These are phyloP conservation scores for Nomada lathburiana DNA, from an alignment of 2,888 invertebrate genomes.

Conservation along the genomic window DNA sequence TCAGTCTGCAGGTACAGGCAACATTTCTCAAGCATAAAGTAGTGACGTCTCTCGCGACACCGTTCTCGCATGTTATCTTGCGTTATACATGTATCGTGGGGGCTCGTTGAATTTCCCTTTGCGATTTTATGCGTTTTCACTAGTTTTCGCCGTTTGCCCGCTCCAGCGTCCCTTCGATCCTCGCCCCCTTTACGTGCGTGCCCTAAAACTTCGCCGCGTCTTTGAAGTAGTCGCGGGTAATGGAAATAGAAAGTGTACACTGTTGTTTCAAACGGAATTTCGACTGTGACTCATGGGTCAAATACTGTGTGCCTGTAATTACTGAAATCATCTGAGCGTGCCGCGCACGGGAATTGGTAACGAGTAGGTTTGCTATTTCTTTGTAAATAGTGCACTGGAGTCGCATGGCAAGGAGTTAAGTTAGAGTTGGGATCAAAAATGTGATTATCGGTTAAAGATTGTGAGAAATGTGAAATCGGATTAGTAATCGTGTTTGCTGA, in stretches of 20 bases:
- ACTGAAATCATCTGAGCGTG: background rate
- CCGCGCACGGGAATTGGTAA: background rate
- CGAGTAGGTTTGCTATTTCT: too few relatives aligned
- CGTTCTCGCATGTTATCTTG: slow-evolving; percentile 64
- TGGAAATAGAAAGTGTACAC: background rate
- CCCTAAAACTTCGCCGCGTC: slow-evolving; percentile 28
- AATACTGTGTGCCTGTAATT: background rate
- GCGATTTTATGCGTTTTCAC: slow-evolving; percentile 59
- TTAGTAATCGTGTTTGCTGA: too few relatives aligned
- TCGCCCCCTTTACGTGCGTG: background rate
- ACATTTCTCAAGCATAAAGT: slow-evolving; percentile 60
- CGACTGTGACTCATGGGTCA: background rate
- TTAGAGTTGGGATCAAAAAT: too few relatives aligned
- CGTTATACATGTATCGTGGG: slow-evolving; percentile 57
- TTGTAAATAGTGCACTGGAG: too few relatives aligned
- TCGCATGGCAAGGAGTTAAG: too few relatives aligned
- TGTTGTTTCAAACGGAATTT: background rate
- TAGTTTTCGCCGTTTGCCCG: slow-evolving; percentile 55
- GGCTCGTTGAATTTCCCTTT: slow-evolving; percentile 60
- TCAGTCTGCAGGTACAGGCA: slow-evolving; percentile 53
- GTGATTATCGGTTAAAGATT: too few relatives aligned
- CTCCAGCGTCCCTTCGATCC: background rate
- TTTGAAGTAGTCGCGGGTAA: slow-evolving; percentile 25
- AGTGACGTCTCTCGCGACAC: slow-evolving; percentile 55
- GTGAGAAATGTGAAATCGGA: too few relatives aligned